These are phyloP conservation scores for Lacerta agilis DNA, from an alignment of 2,797 vertebrate genomes.

Conservation along the genomic window DNA sequence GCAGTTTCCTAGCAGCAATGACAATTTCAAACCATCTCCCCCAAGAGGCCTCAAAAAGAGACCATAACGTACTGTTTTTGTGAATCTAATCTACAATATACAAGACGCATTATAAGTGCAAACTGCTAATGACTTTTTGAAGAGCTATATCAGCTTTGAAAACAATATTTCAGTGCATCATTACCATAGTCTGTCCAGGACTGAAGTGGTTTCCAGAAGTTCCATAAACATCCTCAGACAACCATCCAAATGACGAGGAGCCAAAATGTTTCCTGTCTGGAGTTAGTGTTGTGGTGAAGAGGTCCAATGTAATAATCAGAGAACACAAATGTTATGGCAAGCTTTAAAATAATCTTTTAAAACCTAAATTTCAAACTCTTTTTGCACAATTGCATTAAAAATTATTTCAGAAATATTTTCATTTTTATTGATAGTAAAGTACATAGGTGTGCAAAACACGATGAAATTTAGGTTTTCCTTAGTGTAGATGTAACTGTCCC, in stretches of 20 bases:
- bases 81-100: conserved; percentile 4
- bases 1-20: conserved; percentile 14
- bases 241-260: neutral
- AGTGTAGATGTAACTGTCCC: neutral
- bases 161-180: neutral
- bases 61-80: neutral
- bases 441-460: neutral
- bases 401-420: neutral
- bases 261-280: conserved; percentile 17
- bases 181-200: neutral
- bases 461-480: neutral
- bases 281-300: neutral
- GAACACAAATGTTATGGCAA: neutral
- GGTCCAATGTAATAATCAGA: neutral
- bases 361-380: neutral
- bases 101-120: neutral
- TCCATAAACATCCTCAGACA: conserved; percentile 2
- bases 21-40: neutral
- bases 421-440: neutral
- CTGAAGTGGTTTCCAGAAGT: neutral
- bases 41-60: neutral
- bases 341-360: neutral
- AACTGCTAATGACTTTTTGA: neutral
- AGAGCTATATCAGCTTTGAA: neutral
- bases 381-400: neutral